Percentiles rank a stretch among this genome's conserved stretches.
Evolutionary conservation across 64 coral and sea anemone species (phyloP).

Genomic region (Astreopora myriophthalma): DNA sequence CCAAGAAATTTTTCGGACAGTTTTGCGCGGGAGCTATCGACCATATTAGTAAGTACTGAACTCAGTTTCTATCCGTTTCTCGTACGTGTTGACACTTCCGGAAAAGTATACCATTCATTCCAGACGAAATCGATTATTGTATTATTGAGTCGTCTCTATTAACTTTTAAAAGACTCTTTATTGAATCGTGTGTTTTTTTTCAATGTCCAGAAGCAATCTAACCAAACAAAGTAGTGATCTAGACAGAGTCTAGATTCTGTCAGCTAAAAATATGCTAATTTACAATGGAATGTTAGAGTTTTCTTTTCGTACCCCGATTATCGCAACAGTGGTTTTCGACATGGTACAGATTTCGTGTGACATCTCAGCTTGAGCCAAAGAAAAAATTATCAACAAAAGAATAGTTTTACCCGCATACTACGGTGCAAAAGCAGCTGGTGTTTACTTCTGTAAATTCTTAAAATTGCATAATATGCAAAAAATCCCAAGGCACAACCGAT

Average conservation of each 20-base stretch:
- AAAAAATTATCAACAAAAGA: background rate
- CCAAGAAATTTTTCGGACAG: slow-evolving; percentile 98
- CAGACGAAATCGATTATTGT: background rate
- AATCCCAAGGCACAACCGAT: background rate
- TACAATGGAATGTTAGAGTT: no score
- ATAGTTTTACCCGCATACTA: background rate
- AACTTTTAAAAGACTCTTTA: background rate
- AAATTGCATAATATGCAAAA: background rate
- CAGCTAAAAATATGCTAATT: no score
- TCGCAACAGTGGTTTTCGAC: background rate
- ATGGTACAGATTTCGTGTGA: background rate
- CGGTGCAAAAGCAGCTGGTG: background rate
- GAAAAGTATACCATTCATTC: background rate
- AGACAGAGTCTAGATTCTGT: background rate
- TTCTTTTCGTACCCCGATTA: no score
- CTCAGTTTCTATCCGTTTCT: background rate
- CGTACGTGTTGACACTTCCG: background rate
- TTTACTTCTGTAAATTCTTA: background rate
- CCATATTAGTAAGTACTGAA: slow-evolving; percentile 95
- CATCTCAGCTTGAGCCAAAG: background rate
- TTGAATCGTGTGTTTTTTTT: background rate
- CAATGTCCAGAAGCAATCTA: background rate
- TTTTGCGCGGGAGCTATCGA: slow-evolving; percentile 96
- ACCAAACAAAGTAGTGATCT: background rate
- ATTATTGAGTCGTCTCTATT: background rate